Conservation (phyloP, 2,113 vertebrate genomes). For the Bufo bufo region DNA sequence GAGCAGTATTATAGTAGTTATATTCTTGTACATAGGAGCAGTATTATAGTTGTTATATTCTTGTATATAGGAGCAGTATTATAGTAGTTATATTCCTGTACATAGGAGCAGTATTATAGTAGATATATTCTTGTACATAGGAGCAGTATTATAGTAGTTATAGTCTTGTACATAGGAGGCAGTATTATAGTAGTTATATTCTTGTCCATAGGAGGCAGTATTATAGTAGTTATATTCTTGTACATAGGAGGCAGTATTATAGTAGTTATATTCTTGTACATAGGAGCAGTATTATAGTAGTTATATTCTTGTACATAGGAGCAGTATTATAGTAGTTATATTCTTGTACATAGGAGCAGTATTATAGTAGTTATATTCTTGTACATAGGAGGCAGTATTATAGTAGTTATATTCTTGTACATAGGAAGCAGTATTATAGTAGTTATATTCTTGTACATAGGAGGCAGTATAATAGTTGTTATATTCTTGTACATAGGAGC, state of each 20-base stretch:
- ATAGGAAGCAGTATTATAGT: background rate
- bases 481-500: background rate
- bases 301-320: slow-evolving; percentile 9
- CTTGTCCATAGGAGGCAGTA: background rate
- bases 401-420: slow-evolving; percentile 15
- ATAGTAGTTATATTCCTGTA: slow-evolving; percentile 1
- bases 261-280: slow-evolving; percentile 9
- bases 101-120: slow-evolving; percentile 2
- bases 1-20: slow-evolving; percentile 1
- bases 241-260: background rate
- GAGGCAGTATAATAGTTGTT: background rate
- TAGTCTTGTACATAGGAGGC: background rate
- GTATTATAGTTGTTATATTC: slow-evolving; percentile 6
- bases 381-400: background rate
- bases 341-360: background rate
- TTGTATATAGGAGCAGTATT: background rate
- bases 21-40: background rate
- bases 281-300: slow-evolving; percentile 3
- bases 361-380: slow-evolving; percentile 12
- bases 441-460: background rate
- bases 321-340: slow-evolving; percentile 7
- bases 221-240: slow-evolving; percentile 26
- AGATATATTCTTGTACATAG: slow-evolving; percentile 3
- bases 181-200: slow-evolving; percentile 18
- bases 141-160: background rate